Conservation (phyloP, 2,888 invertebrate genomes). For the Zonitis immaculata region DNA sequence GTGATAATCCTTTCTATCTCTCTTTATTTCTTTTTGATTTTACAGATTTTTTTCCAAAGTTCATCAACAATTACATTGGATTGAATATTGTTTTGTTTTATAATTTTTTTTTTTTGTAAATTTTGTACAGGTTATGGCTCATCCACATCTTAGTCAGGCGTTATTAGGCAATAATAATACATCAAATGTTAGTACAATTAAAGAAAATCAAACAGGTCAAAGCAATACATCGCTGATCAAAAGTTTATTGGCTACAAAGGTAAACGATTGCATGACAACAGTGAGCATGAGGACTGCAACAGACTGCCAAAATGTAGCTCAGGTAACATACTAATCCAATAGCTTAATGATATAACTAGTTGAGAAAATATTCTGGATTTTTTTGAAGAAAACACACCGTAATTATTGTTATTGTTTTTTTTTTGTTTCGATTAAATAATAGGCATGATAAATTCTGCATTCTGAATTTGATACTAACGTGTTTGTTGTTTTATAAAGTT, state of each 20-base stretch:
- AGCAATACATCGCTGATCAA: conserved; percentile 83
- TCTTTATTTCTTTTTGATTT: background rate
- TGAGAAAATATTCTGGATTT: background rate
- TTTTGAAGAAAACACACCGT: background rate
- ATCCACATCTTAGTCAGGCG: conserved; percentile 60
- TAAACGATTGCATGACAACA: conserved; percentile 59
- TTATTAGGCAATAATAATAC: conserved; percentile 46
- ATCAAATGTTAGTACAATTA: conserved; percentile 30
- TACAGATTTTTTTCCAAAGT: conserved; percentile 2
- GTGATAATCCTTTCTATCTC: conserved; percentile 3
- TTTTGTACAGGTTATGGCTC: conserved; percentile 53
- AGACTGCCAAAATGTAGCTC: conserved; percentile 54
- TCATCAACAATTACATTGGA: background rate
- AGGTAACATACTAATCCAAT: conserved; percentile 47
- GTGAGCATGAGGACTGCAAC: conserved; percentile 49
- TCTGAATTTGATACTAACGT: background rate
- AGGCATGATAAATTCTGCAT: too few relatives aligned
- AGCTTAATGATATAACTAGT: conserved; percentile 2
- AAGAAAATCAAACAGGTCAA: conserved; percentile 40
- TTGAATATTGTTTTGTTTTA: background rate
- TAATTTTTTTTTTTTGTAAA: background rate
- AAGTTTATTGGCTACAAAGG: conserved; percentile 91
- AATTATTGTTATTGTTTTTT: too few relatives aligned
- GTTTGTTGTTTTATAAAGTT: background rate
- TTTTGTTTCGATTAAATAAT: too few relatives aligned